A percentile compares a stretch with the other conserved stretches of the same genome.
Evolutionary conservation across 2,797 vertebrate genomes (phyloP).

Genomic region (Thripadectes ignobilis): DNA sequence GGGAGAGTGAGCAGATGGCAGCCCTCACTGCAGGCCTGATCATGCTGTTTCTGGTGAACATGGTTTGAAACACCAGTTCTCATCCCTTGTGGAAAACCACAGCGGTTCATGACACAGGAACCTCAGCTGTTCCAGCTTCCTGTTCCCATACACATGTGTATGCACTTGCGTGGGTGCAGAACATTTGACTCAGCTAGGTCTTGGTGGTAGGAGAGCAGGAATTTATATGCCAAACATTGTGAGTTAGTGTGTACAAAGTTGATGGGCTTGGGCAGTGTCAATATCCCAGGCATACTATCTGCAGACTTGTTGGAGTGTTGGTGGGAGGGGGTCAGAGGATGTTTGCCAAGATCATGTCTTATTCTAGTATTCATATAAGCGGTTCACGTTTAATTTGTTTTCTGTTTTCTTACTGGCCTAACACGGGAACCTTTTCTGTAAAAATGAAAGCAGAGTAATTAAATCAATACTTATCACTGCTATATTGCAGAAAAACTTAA

Average conservation of each 20-base stretch:
- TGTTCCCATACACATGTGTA: background rate
- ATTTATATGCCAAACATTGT: accelerated
- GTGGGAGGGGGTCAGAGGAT: background rate
- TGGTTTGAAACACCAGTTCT: background rate
- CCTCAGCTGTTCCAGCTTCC: background rate
- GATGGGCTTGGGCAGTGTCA: background rate
- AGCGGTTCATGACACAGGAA: background rate
- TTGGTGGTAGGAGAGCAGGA: background rate
- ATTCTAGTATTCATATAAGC: background rate
- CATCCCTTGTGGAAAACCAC: background rate
- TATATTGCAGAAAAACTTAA: background rate
- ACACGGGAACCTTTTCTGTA: background rate
- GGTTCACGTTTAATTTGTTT: background rate
- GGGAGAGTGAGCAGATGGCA: background rate
- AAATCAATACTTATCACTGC: background rate
- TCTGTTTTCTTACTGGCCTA: background rate
- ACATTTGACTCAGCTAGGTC: background rate
- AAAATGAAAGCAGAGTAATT: background rate
- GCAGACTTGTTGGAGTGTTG: background rate
- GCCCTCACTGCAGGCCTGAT: background rate
- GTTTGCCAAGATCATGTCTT: background rate
- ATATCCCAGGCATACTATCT: background rate
- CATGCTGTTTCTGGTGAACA: background rate
- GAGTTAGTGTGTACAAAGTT: background rate
- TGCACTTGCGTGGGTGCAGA: background rate